A percentile compares a stretch with the other conserved stretches of the same genome.
Conservation (phyloP, 2,888 invertebrate species). For the Colostygia pectinataria region DNA sequence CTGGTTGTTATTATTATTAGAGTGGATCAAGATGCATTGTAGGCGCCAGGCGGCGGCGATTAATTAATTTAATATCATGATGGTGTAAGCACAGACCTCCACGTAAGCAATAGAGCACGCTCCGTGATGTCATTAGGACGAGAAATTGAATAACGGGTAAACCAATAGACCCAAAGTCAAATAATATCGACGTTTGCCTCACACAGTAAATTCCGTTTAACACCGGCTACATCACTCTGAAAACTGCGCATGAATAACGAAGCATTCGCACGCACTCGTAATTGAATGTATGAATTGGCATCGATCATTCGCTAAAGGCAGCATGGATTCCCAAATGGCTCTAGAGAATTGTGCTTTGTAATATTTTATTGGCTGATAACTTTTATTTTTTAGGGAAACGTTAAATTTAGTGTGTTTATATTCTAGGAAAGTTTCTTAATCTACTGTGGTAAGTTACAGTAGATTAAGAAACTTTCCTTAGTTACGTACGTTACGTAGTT, state of each 20-base stretch:
- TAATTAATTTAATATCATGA: conserved; percentile 41
- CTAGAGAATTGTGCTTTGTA: conserved; percentile 31
- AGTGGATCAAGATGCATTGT: conserved; percentile 23
- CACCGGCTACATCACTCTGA: conserved; percentile 12
- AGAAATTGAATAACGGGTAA: conserved; percentile 35
- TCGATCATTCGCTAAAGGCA: conserved; percentile 62
- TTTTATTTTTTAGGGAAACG: too few relatives aligned
- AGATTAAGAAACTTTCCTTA: too few relatives aligned
- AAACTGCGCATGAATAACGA: conserved; percentile 43
- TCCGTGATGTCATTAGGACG: conserved; percentile 34
- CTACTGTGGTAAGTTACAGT: too few relatives aligned
- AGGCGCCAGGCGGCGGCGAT: conserved; percentile 14
- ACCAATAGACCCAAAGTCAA: conserved; percentile 27
- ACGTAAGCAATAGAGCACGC: conserved; percentile 30
- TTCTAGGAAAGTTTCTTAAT: too few relatives aligned
- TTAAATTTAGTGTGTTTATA: too few relatives aligned
- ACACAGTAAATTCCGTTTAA: conserved; percentile 33
- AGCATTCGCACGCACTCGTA: conserved; percentile 56
- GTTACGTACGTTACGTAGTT: too few relatives aligned
- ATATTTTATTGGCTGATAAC: conserved; percentile 1
- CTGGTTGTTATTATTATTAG: not conserved
- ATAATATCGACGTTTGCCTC: conserved; percentile 31
- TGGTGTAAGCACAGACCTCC: conserved; percentile 30
- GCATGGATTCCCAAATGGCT: conserved; percentile 43
- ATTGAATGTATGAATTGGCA: conserved; percentile 55